phyloP scores from a whole-genome alignment of 2,113 vertebrate species.

The Pipa parva region DNA sequence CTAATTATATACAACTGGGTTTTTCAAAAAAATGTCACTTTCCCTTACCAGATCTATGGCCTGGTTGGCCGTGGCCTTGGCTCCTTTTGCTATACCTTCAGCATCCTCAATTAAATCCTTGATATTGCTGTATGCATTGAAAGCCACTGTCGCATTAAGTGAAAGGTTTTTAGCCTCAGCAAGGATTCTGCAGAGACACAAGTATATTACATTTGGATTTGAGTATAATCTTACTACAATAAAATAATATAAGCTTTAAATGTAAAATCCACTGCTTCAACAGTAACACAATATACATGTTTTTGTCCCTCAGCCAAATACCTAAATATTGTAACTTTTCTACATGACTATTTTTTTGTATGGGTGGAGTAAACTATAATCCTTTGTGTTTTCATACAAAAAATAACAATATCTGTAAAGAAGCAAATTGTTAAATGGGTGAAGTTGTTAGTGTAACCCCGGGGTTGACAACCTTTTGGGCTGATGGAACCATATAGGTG shows the following conservation, averaged over 20 bases:
- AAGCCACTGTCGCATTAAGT: slow-evolving; percentile 93
- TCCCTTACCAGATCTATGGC: slow-evolving; percentile 80
- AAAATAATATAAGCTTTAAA: not conserved
- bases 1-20: no score
- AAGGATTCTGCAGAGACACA: slow-evolving; percentile 74
- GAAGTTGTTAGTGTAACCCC: no score
- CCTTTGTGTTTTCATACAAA: no score
- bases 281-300: slow-evolving; percentile 1
- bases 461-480: no score
- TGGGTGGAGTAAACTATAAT: no score
- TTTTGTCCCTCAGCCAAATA: no score
- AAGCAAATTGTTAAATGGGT: no score
- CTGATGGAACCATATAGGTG: no score
- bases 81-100: slow-evolving; percentile 80
- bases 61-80: slow-evolving; percentile 74
- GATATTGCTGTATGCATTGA: slow-evolving; percentile 94
- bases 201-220: slow-evolving; percentile 1
- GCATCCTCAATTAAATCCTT: slow-evolving; percentile 82
- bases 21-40: no score
- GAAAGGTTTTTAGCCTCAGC: slow-evolving; percentile 92
- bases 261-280: not conserved
- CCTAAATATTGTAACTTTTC: no score
- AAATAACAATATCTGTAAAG: no score
- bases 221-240: slow-evolving; percentile 3
- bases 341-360: no score